Evolutionary conservation across 2,797 vertebrate genomes (phyloP), one percentile per base, ranked within the genome.

Genomic region (Microtus agrestis): DNA sequence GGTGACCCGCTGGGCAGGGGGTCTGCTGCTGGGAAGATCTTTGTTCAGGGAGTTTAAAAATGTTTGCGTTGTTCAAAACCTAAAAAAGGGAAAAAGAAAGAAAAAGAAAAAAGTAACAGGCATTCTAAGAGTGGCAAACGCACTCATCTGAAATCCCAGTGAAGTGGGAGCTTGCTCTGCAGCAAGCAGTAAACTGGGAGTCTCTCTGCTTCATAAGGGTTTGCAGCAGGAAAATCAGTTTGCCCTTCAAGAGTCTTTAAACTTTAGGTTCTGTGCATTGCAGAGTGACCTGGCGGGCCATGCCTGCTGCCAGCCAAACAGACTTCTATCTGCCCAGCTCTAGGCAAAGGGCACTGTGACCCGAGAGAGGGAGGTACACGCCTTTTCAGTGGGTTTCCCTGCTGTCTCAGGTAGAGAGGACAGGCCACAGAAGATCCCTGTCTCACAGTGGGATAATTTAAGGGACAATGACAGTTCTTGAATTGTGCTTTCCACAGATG

Each of bases 1-100:
- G 99, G 99, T 99, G 99, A 99, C 99, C 99, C 99, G 99, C 99
- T 99, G 99, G 99, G 99, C 99, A 98, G 99, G 99, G 99, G 99
- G 98, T 98, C 99, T 98, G 99, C 99, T 99, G 99, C 99, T 99
- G 99, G 99, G 99, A 99, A 99, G 99, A 98, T 99, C 99, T 99
- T 99, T 99, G 99, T 99, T 99, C 99, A 96, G 96, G 96, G 98
- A 98, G 98, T 98, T 98, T 98, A 98, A 98, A 99, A 99, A 98
- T 98, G 98, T 98, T 98, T 98, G 95, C 98, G 99, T 99, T 99
- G 98, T 99, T 98, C 98, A 97, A 98, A 96, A 98, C 97, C n/a
- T 51, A 98, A 91, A 89, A 89, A 89, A 87, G 85, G 71, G 76
- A 71, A 96, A 98, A 98, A 73, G 37, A 56, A 96, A 98, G 97